Conservation (phyloP, 2,113 vertebrate genomes). For the Bubo scandiacus region DNA sequence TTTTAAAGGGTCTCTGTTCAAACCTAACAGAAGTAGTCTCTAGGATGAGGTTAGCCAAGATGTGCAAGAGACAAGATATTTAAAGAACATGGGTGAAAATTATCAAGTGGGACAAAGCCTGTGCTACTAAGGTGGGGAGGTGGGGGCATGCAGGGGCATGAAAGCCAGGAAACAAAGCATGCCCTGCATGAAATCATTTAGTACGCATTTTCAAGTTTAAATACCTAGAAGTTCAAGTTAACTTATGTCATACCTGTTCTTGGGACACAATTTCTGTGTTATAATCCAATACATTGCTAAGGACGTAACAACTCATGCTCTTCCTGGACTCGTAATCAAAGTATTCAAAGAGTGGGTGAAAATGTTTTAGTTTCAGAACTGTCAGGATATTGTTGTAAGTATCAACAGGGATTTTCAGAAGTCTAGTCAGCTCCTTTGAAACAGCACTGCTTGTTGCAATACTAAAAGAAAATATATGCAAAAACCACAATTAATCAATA, state of each 20-base stretch:
- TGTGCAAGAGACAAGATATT: not conserved
- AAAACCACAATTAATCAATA: not conserved
- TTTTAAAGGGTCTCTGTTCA: not conserved
- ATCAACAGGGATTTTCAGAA: constrained; percentile 96
- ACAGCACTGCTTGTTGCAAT: constrained; percentile 99
- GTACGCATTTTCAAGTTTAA: not conserved
- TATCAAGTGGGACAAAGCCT: not conserved
- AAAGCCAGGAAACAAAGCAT: not conserved
- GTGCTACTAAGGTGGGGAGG: not conserved
- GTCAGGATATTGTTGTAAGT: constrained; percentile 97
- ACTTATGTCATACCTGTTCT: constrained; percentile 84
- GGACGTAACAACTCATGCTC: constrained; percentile 97
- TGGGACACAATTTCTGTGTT: constrained; percentile 93
- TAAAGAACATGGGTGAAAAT: not conserved
- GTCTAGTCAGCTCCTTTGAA: constrained; percentile 95
- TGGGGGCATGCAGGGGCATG: not conserved
- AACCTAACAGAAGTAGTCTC: not conserved
- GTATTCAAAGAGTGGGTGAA: constrained; percentile 96
- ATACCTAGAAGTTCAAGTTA: not conserved
- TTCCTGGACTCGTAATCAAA: constrained; percentile 98
- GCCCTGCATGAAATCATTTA: not conserved
- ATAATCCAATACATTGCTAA: constrained; percentile 95
- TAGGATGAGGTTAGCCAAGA: not conserved
- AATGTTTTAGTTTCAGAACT: constrained; percentile 94
- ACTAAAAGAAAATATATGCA: constrained; percentile 66